Conservation (phyloP, 92 coral and sea anemone genomes). For the Epizoanthus illoricatus region DNA sequence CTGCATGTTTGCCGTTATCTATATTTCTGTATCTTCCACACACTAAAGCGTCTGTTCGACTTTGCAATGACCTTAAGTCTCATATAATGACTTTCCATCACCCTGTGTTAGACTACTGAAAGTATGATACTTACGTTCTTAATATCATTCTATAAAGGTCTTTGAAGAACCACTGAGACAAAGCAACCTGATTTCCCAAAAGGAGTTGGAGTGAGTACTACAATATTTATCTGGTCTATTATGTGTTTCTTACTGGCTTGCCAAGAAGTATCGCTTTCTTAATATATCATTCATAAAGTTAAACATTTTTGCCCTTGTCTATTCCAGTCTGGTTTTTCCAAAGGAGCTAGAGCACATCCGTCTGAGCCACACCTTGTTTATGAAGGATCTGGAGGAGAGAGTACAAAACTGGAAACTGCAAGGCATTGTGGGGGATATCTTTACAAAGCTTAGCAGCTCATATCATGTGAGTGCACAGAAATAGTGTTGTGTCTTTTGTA, state of each 20-base stretch:
- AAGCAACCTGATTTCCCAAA: conserved; percentile 55
- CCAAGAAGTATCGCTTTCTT: background rate
- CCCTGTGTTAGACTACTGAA: too few relatives aligned
- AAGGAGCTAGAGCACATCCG: conserved; percentile 81
- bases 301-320: background rate
- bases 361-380: conserved; percentile 81
- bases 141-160: too few relatives aligned
- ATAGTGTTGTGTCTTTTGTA: too few relatives aligned
- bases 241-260: background rate
- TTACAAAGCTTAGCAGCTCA: conserved; percentile 92
- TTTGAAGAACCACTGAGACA: conserved; percentile 87
- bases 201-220: conserved; percentile 83
- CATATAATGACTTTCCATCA: background rate
- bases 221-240: background rate
- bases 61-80: too few relatives aligned
- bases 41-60: too few relatives aligned
- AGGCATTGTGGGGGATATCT: conserved; percentile 94
- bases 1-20: background rate
- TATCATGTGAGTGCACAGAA: conserved; percentile 80
- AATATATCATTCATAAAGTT: background rate
- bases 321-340: conserved; percentile 72
- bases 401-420: conserved; percentile 86
- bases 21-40: background rate
- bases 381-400: conserved; percentile 92
- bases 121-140: too few relatives aligned